Evolutionary conservation across 2,113 vertebrate species (phyloP), one percentile per base, ranked within the genome.

Genomic region (Phocoena sinus): DNA sequence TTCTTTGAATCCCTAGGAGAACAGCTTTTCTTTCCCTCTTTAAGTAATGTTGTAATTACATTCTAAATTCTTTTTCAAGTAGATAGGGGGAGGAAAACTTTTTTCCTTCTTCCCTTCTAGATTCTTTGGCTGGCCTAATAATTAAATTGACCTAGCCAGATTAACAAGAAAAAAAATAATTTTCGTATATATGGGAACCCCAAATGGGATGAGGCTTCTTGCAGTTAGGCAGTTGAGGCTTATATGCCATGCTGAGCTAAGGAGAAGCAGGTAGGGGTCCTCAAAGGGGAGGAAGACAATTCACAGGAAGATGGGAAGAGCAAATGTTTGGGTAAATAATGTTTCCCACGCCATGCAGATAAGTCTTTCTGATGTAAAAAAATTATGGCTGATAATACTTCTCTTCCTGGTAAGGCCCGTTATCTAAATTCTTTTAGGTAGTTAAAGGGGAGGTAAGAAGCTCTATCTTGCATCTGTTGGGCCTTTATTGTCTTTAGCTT

Each of bases 41-140:
- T 33, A 88, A 93, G 41, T 81, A 81, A 97, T 95, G 96, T 94
- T 91, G 36, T 95, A 83, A 96, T 91, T 95, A 28, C 17, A 56
- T 92, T 96, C 33, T 83, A 89, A 91, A 81, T 88, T 12, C 4
- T 44, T 83, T 76, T 95, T 73, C 44, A 74, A 86, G 36, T 76
- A 85, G 77, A 58, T 58, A 58, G 77, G 21, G 33, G 56, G n/a
- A 80, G n/a, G 33, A 38, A 80, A 58, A 36, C 53, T 80, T 36
- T 36, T 56, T 58, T 58, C 77, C 41, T 41, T 41, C 50, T 58
- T 23, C 6, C 47, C 12, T 25, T 58, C 53, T 38, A 36, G 33
- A 33, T 80, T 80, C 53, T 80, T 58, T 80, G 53, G 77, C 53
- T 58, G 77, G 21, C 53, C 14, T 23, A 80, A 58, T 80, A 58